phyloP scores from a whole-genome alignment of 2,113 vertebrate species.

The Spheniscus mendiculus region DNA sequence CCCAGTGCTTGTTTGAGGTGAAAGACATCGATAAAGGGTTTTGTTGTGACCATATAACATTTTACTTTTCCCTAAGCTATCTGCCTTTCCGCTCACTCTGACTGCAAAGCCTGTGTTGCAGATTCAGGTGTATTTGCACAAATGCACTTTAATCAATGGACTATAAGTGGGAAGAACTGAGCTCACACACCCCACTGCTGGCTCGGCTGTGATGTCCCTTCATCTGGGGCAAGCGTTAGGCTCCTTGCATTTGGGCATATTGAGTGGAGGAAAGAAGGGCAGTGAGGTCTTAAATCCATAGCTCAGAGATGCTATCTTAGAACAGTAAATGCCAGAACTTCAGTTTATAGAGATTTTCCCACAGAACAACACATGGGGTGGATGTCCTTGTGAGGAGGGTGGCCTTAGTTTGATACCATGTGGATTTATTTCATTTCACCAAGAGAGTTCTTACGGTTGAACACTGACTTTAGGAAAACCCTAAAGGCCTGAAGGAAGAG shows the following conservation, averaged over 20 bases:
- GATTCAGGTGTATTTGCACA: neutral
- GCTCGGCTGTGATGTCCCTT: neutral
- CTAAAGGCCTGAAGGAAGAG: neutral
- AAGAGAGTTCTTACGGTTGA: neutral
- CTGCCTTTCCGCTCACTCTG: neutral
- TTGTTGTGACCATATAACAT: neutral
- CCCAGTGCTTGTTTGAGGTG: neutral
- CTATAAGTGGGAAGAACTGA: neutral
- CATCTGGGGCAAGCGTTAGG: neutral
- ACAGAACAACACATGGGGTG: fast-evolving
- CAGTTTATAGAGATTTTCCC: neutral
- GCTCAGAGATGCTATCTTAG: neutral
- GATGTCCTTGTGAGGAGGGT: neutral
- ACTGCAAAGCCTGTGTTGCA: neutral
- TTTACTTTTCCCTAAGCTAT: neutral
- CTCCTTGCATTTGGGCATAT: fast-evolving
- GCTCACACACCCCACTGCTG: fast-evolving
- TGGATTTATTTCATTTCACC: neutral
- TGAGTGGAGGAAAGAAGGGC: neutral
- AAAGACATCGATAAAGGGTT: neutral
- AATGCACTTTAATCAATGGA: neutral
- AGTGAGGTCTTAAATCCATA: neutral
- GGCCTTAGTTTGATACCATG: neutral
- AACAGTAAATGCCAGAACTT: neutral
- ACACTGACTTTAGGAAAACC: neutral